These are phyloP conservation scores for Leptinotarsa texana DNA, from an alignment of 1,140 invertebrate genomes.

Conservation along the genomic window DNA sequence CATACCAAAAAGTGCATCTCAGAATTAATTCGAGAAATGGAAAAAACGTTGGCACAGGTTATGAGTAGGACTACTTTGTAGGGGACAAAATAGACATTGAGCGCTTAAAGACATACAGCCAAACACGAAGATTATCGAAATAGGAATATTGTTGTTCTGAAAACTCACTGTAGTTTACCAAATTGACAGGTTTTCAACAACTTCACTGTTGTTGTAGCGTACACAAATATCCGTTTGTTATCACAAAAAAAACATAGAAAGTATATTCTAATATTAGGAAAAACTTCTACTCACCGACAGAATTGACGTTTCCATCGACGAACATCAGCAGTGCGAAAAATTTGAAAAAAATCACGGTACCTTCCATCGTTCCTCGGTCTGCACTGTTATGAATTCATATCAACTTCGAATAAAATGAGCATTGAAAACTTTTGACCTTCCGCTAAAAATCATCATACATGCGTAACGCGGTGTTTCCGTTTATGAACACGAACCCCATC, in stretches of 20 bases:
- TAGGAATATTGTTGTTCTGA: no score
- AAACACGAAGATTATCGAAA: no score
- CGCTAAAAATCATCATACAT: slow-evolving; percentile 46
- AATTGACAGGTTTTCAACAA: no score
- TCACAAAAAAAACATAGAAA: neutral
- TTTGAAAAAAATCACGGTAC: slow-evolving; percentile 32
- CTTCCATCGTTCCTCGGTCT: slow-evolving; percentile 28
- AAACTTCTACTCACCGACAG: slow-evolving; percentile 28
- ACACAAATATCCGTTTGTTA: neutral
- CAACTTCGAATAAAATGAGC: slow-evolving; percentile 37
- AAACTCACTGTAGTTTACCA: no score
- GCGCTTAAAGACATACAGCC: no score
- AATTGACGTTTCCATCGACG: slow-evolving; percentile 11
- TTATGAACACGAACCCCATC: neutral
- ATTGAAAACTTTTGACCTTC: slow-evolving; percentile 46
- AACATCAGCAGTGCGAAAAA: slow-evolving; percentile 24
- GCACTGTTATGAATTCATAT: slow-evolving; percentile 33
- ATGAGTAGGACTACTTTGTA: no score
- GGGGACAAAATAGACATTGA: no score
- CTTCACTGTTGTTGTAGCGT: no score
- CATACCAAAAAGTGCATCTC: no score
- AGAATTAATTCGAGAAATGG: no score
- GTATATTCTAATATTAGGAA: neutral
- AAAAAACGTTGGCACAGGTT: no score
- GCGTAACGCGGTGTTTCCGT: slow-evolving; percentile 38